Evolutionary conservation across 2,113 vertebrate species (phyloP), one percentile per base, ranked within the genome.

Genomic region (Ramphastos sulfuratus): DNA sequence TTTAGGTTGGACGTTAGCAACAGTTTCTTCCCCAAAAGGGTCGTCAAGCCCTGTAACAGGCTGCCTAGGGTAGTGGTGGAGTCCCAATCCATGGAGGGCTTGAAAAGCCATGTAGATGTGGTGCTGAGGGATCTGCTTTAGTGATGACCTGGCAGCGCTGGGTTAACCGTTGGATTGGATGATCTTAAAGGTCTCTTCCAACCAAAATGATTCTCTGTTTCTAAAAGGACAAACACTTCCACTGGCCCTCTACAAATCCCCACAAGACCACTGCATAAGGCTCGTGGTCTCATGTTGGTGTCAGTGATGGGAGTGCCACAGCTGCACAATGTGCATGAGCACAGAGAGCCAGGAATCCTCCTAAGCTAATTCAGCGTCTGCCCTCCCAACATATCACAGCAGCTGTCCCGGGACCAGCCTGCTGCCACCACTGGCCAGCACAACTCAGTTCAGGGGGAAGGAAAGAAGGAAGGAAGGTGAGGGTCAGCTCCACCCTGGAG

Each of bases 211-310:
- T 30, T 59, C 31, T 59, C 19, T n/a, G 58, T 33, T 33, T 21
- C 31, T 59, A 19, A 59, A 75, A 93, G 67, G 25, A 60, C 28
- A 76, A 63, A 6, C 46, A n/a, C 48, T 88, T 91, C 79, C 69
- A 82, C 54, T 35, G 50, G 15, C 33, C 27, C 28, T 81, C 66
- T 54, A 35, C 33, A 24, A 70, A 95, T 27, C 1, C 0, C 52
- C 61, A 35, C 35, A 25, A 55, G 33, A 42, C 21, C 0, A 0
- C 15, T 20, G 23, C 35, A 21, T 30, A 48, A 75, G 55, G 63
- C 1, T 8, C 74, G 25, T 0, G 6, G 44, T 31, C 55, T 76
- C 1, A 4, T 37, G 82, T 84, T 54, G 1, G 4, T 1, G 1
- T 23, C 1, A 8, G 33, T 75, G 28, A n/a, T 18, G 28, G 46